These are phyloP conservation scores for Drosophila orosa DNA, from an alignment of 1,140 invertebrate species.

Conservation along the genomic window DNA sequence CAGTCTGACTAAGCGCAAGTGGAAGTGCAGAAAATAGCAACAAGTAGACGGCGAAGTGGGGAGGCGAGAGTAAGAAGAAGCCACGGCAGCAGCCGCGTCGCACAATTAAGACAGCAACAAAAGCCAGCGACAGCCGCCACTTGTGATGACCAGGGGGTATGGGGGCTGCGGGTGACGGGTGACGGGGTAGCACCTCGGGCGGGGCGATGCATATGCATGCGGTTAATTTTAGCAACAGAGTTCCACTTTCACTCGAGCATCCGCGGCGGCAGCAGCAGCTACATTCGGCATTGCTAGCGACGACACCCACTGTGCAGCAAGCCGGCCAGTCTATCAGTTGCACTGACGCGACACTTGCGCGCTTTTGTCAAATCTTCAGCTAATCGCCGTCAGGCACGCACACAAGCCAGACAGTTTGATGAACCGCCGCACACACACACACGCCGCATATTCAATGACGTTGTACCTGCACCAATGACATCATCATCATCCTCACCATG, in stretches of 20 bases:
- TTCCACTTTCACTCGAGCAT: slow-evolving; percentile 73
- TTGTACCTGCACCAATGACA: slow-evolving; percentile 51
- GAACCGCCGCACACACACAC: slow-evolving; percentile 45
- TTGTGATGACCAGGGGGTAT: neutral
- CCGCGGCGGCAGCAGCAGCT: neutral
- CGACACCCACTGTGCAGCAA: slow-evolving; percentile 58
- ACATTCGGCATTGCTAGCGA: slow-evolving; percentile 5
- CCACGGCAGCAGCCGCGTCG: slow-evolving; percentile 39
- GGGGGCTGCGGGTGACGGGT: neutral
- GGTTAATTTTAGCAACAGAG: slow-evolving; percentile 79
- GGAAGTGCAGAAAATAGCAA: slow-evolving; percentile 77
- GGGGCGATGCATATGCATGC: slow-evolving; percentile 57
- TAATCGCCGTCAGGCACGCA: slow-evolving; percentile 58
- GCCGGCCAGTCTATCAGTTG: slow-evolving; percentile 24
- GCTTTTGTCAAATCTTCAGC: slow-evolving; percentile 76
- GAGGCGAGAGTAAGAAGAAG: slow-evolving; percentile 10
- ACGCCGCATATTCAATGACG: slow-evolving; percentile 24
- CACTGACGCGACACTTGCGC: slow-evolving; percentile 67
- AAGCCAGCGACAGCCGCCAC: slow-evolving; percentile 54
- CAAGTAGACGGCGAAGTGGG: slow-evolving; percentile 56
- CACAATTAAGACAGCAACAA: slow-evolving; percentile 75
- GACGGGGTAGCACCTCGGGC: slow-evolving; percentile 3
- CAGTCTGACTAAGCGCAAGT: slow-evolving; percentile 77
- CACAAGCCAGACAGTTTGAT: slow-evolving; percentile 60
- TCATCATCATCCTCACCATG: slow-evolving; percentile 33